Evolutionary conservation across 2,113 vertebrate species (phyloP).

Genomic region (Zootoca vivipara): DNA sequence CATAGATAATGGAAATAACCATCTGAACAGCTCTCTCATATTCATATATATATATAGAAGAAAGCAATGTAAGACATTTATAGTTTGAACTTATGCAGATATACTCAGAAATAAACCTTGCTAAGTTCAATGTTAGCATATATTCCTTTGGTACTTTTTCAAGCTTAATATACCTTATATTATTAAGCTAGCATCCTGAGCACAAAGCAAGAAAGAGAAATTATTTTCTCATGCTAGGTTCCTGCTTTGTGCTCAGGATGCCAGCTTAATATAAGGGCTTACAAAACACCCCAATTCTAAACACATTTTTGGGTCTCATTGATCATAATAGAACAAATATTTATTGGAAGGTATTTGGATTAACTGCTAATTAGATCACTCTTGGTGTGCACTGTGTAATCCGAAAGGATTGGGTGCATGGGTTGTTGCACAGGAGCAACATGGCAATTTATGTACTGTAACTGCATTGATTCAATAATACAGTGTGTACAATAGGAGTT

Average conservation of each 20-base stretch:
- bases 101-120: background rate
- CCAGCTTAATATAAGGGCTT: background rate
- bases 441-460: too few species aligned
- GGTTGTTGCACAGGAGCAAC: too few species aligned
- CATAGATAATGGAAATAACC: background rate
- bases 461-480: background rate
- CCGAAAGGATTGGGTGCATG: background rate
- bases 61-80: background rate
- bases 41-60: background rate
- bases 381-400: background rate
- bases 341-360: background rate
- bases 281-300: background rate
- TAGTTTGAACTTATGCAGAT: background rate
- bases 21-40: background rate
- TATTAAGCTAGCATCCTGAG: too few species aligned
- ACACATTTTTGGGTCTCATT: background rate
- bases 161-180: too few species aligned
- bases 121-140: too few species aligned
- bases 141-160: too few species aligned
- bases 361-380: background rate
- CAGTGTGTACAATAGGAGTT: background rate
- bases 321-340: background rate
- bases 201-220: too few species aligned
- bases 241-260: background rate
- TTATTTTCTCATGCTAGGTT: too few species aligned